Percentiles rank a stretch among this genome's conserved stretches.
phyloP scores from a whole-genome alignment of 2,797 vertebrate genomes.

The Alcedo atthis region DNA sequence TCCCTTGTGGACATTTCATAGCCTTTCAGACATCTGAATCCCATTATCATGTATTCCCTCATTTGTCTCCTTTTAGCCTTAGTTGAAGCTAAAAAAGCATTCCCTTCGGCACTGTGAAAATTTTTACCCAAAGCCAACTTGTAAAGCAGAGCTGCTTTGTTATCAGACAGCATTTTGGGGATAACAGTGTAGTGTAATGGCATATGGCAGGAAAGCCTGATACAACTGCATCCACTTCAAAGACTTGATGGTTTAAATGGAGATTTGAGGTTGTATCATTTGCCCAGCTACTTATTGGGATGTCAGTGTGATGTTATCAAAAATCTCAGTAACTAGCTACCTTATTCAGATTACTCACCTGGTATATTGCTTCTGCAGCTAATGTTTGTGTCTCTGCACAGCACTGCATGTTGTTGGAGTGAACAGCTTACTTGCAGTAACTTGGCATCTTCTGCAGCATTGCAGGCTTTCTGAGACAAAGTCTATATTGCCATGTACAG shows the following conservation, averaged over 20 bases:
- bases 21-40: slow-evolving; percentile 40
- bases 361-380: not conserved
- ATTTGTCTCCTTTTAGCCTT: not conserved
- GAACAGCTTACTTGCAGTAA: not conserved
- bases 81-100: slow-evolving; percentile 17
- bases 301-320: not conserved
- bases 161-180: slow-evolving; percentile 10
- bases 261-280: not conserved
- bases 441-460: not conserved
- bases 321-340: not conserved
- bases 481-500: not conserved
- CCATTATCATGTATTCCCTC: not conserved
- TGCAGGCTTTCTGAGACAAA: not conserved
- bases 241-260: not conserved
- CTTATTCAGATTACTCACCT: not conserved
- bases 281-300: not conserved
- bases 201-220: not conserved
- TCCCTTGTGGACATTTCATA: slow-evolving; percentile 53
- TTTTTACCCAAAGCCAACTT: slow-evolving; percentile 27
- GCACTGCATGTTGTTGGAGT: rapidly evolving
- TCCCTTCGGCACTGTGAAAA: slow-evolving; percentile 28
- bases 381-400: not conserved
- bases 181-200: not conserved
- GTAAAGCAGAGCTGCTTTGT: slow-evolving; percentile 8
- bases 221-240: not conserved